Evolutionary conservation across 1,140 invertebrate genomes (phyloP), one percentile per base, ranked within the genome.

Genomic region (Choristoneura fumiferana): DNA sequence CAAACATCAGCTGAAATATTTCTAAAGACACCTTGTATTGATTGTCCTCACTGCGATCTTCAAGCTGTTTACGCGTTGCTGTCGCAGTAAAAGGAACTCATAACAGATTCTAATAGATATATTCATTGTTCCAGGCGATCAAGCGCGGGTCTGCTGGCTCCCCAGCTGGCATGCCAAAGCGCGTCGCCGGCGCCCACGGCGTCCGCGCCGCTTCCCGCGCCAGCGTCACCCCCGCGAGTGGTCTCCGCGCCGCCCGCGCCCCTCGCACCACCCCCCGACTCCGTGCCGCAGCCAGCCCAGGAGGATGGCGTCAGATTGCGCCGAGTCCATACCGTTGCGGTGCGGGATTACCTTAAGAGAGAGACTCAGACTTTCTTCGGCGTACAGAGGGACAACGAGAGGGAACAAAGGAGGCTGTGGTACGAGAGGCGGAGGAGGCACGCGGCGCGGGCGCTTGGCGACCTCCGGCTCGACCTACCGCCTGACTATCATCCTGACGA

Each of bases 341-440:
- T 91, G 60, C 75, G 87, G 54, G 91, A 93, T 68, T 95, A 94
- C 78, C 92, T 95, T 59, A 94, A 93, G 74, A 90, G 92, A 61
- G 94, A 95, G 79, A 95, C 94, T 12, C 94, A 94, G 10, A 93
- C 92, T 55, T 96, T 96, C 80, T 95, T 96, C 78, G 95, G 95
- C 5, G 93, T 96, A 33, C 92, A 95, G 70, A 93, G 94, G 67
- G 92, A 94, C 69, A 92, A 93, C 52, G 94, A 95, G 81, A 90
- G 91, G 29, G 89, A 92, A 63, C 93, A 95, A 83, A 92, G 91
- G 70, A 87, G 92, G 64, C 82, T 94, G 81, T 96, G 95, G 95
- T 87, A 94, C 56, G 94, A 95, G 67, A 90, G 95, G 75, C 90
- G 95, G 69, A 92, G 93, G 75, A 89, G 95, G 64, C 92, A 95